Evolutionary conservation across 2,113 vertebrate species (phyloP).

Genomic region (Sus scrofa): DNA sequence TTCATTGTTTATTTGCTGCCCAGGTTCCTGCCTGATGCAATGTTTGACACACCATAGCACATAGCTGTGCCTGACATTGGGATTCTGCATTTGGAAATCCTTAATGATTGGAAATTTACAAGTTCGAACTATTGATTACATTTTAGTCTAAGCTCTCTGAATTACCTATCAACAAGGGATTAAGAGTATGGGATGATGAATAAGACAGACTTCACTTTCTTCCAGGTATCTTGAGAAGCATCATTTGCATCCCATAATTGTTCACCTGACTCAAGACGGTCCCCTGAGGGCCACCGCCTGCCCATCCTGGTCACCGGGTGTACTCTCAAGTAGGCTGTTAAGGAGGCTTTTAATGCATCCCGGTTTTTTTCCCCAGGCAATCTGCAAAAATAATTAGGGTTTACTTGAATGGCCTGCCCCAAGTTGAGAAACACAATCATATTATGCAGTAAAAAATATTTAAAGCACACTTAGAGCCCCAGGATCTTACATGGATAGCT

Average conservation of each 20-base stretch:
- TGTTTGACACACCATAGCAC: neutral
- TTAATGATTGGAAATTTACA: neutral
- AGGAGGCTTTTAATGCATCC: neutral
- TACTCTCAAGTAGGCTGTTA: neutral
- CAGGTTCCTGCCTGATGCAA: neutral
- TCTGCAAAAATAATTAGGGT: neutral
- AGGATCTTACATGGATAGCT: constrained; percentile 25
- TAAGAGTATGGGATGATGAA: neutral
- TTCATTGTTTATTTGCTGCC: neutral
- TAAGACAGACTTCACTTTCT: neutral
- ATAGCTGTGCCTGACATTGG: neutral
- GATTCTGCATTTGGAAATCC: neutral
- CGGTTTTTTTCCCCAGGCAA: constrained; percentile 47
- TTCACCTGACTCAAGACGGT: neutral
- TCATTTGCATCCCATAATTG: constrained; percentile 22
- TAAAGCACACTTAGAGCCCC: constrained; percentile 45
- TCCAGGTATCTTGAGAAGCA: neutral
- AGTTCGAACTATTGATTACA: neutral
- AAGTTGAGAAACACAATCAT: constrained; percentile 57
- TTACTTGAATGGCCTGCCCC: neutral
- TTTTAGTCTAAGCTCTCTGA: neutral
- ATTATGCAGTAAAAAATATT: constrained; percentile 46
- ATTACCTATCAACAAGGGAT: neutral
- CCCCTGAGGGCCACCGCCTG: neutral
- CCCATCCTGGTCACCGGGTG: neutral